Base-by-base conservation (phyloP, 2,888 invertebrate genomes). In the Phania funesta region DNA sequence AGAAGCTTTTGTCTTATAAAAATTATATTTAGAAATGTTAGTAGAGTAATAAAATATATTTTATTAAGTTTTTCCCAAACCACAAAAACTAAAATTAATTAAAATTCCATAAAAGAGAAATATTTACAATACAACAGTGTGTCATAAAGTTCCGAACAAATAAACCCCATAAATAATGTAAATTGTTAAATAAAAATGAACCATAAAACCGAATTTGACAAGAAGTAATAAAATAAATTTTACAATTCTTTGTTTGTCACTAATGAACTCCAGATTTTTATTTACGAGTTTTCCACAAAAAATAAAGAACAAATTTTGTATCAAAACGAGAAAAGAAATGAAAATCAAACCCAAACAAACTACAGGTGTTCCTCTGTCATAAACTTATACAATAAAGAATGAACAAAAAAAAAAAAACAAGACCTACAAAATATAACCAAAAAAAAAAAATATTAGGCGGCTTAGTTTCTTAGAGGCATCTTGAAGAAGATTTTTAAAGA, bases 211-310 rank as follows among this genome's bases (percentile, higher is more conserved):
- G 48, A 24, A 58, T 52, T 54, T 60, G 50, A 76, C 56, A 56
- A 56, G 35, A 60, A 67, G 13, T 22, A 60, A 76, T 52, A 74
- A 64, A 64, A 74, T 64, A 44, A 65, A 68, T 46, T 70, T 64
- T 64, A 64, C 46, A 58, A 35, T 56, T 65, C 65, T 65, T 65
- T 65, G 71, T 74, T 48, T 50, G 56, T 29, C 81, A 74, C 82
- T 82, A 82, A 82, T 82, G 78, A 82, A 82, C 82, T 82, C 82
- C 74, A 82, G 70, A 82, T 78, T 78, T 41, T 78, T 78, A 82
- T 77, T 82, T 82, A 81, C 77, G 76, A 68, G 46, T 71, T 67
- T 71, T 76, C 44, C 70, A 76, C 54, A 80, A 65, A 70, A 65
- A 46, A 41, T 3, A 6, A 29, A 29, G 5, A 13, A 3, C 9